Evolutionary conservation across 2,113 vertebrate genomes (phyloP).

Genomic region (Apaloderma vittatum): DNA sequence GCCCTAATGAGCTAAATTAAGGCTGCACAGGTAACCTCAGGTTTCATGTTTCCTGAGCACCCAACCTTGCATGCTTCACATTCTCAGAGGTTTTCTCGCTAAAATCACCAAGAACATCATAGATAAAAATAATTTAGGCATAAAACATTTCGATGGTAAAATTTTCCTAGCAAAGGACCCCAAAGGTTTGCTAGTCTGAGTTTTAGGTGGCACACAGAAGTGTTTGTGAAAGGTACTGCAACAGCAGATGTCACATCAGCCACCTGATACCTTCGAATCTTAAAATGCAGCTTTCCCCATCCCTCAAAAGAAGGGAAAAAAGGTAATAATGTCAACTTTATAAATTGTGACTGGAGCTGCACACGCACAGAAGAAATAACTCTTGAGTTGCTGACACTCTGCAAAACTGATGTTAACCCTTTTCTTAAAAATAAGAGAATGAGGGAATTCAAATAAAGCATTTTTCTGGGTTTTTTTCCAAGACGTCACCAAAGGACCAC

Average conservation of each 20-base stretch:
- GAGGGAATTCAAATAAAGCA: background rate
- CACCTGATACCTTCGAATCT: background rate
- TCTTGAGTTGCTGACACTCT: background rate
- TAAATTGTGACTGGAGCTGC: background rate
- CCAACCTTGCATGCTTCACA: background rate
- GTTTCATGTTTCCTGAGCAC: accelerated
- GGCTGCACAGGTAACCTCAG: background rate
- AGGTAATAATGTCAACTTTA: background rate
- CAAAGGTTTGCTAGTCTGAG: background rate
- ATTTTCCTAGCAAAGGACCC: background rate
- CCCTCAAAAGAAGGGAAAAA: background rate
- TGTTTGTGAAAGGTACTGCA: background rate
- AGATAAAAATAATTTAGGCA: background rate
- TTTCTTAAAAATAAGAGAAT: background rate
- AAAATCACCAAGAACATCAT: background rate
- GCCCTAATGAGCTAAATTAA: background rate
- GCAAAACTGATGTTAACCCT: background rate
- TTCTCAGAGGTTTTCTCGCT: background rate
- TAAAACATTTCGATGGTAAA: background rate
- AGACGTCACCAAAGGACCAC: too few species aligned
- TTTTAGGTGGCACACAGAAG: background rate
- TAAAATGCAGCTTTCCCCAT: background rate
- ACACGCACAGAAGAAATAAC: background rate
- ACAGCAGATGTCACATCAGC: background rate
- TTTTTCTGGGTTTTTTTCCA: background rate